These are phyloP conservation scores for Eptatretus atami DNA, from an alignment of 2,797 vertebrate species.

Conservation along the genomic window DNA sequence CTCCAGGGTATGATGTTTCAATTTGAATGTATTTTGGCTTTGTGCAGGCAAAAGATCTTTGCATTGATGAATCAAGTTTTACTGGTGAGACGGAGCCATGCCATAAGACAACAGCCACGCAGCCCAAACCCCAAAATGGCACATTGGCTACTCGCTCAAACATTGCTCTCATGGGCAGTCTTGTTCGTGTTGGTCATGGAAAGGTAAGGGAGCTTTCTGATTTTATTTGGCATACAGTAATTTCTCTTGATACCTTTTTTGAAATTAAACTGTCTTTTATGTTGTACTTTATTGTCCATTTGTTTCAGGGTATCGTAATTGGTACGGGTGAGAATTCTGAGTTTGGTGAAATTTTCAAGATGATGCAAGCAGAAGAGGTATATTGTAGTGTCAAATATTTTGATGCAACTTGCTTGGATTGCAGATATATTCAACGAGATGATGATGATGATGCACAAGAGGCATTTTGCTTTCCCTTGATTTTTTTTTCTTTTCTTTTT, in stretches of 20 bases:
- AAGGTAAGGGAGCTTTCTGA: constrained; percentile 25
- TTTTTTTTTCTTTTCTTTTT: neutral
- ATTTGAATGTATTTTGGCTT: neutral
- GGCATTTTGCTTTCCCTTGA: neutral
- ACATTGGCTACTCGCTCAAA: constrained; percentile 66
- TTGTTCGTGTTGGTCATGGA: constrained; percentile 74
- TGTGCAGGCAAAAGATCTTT: constrained; percentile 38
- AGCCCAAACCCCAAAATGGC: constrained; percentile 28
- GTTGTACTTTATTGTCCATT: constrained; percentile 4
- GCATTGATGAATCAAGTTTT: constrained; percentile 67
- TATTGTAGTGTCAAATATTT: no score
- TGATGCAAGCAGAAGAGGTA: constrained; percentile 94
- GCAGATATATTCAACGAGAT: no score
- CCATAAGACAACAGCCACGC: constrained; percentile 37
- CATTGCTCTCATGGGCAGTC: constrained; percentile 81
- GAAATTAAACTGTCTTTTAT: neutral
- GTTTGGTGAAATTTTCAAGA: constrained; percentile 76
- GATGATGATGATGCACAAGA: neutral
- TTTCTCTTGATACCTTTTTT: neutral
- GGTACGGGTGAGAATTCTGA: constrained; percentile 84
- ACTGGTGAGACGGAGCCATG: constrained; percentile 68
- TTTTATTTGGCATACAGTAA: neutral
- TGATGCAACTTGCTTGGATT: no score
- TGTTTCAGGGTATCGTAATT: constrained; percentile 62
- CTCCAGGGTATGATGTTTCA: no score